Evolutionary conservation across 2,888 invertebrate species (phyloP).

Genomic region (Diarsia mendica): DNA sequence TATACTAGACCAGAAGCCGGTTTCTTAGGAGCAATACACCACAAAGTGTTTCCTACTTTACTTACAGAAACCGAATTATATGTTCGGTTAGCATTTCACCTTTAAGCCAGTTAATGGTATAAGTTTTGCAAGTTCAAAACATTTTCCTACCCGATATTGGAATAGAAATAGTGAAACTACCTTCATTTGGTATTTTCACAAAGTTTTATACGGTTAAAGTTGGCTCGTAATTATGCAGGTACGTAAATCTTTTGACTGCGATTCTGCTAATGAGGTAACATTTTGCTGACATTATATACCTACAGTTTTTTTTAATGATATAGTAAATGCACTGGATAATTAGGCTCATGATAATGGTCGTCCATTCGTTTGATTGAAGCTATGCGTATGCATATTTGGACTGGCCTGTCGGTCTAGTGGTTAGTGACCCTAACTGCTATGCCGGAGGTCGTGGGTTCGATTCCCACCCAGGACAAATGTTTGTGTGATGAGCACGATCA

Average conservation of each 20-base stretch:
- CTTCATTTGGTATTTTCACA: conserved; percentile 1
- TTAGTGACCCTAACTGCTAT: too few species aligned
- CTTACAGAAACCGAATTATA: background rate
- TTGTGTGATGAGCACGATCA: too few species aligned
- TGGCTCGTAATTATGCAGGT: conserved; percentile 7
- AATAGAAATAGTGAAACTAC: background rate
- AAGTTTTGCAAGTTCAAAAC: conserved; percentile 16
- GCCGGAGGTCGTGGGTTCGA: too few species aligned
- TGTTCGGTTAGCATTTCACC: background rate
- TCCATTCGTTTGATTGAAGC: too few species aligned
- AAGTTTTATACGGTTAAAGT: conserved; percentile 14
- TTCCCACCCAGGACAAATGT: too few species aligned
- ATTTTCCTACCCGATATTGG: background rate
- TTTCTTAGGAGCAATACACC: too few species aligned
- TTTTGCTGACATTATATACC: background rate
- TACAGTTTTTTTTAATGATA: background rate
- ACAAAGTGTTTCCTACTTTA: background rate
- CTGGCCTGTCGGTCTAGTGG: too few species aligned
- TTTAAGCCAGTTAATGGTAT: background rate
- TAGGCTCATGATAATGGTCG: background rate
- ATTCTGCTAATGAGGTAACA: conserved; percentile 3
- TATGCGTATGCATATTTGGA: background rate
- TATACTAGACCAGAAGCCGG: too few species aligned
- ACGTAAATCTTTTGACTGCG: conserved; percentile 9
- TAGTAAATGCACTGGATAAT: background rate